Evolutionary conservation across 2,797 vertebrate species (phyloP).

Genomic region (Rhinoraja longicauda): DNA sequence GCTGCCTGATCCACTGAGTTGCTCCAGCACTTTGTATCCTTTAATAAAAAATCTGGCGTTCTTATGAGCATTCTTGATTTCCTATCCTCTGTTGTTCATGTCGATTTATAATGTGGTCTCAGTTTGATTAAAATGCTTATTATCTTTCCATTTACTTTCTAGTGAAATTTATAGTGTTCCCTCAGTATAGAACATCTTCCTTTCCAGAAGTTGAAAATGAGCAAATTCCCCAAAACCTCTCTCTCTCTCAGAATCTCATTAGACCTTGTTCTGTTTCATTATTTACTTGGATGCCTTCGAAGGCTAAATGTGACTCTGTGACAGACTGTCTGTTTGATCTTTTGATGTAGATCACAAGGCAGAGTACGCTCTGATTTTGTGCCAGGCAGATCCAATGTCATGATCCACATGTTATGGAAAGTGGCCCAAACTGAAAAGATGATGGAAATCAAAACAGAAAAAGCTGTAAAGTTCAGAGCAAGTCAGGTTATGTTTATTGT

Average conservation of each 20-base stretch:
- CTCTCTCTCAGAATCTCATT: conserved; percentile 15
- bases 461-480: not conserved
- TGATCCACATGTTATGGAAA: conserved; percentile 15
- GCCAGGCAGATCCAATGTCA: conserved; percentile 28
- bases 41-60: not conserved
- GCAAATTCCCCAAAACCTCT: not conserved
- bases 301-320: conserved; percentile 2
- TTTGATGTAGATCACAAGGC: conserved; percentile 25
- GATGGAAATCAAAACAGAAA: conserved; percentile 31
- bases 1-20: no score
- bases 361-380: conserved; percentile 29
- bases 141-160: not conserved
- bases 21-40: no score
- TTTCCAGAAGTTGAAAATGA: not conserved
- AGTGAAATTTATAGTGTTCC: not conserved
- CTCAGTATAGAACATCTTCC: not conserved
- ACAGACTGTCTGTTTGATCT: not conserved
- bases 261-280: not conserved
- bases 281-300: not conserved
- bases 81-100: not conserved
- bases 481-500: not conserved
- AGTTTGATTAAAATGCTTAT: not conserved
- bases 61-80: not conserved
- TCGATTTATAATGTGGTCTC: not conserved
- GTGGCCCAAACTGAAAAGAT: conserved; percentile 28